phyloP scores from a whole-genome alignment of 2,888 invertebrate species.

The Palloptera scutellata region DNA sequence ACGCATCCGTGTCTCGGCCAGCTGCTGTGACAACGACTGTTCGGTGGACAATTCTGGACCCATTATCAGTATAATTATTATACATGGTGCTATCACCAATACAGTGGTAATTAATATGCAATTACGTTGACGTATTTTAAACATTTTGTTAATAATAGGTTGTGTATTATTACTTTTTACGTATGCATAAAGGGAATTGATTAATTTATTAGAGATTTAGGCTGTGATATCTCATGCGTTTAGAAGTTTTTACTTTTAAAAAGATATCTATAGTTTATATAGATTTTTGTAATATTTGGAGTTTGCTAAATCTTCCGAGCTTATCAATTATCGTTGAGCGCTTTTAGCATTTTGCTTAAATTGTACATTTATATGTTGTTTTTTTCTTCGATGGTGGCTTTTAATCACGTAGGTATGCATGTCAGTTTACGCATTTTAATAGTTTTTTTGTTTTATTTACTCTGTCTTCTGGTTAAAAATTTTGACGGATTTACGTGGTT shows the following conservation, averaged over 20 bases:
- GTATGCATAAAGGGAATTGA: not conserved
- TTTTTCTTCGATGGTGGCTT: too few species aligned
- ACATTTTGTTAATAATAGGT: conserved; percentile 28
- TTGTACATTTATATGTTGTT: too few species aligned
- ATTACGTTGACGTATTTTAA: conserved; percentile 66
- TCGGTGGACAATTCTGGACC: conserved; percentile 72
- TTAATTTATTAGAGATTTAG: not conserved
- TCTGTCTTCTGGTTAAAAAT: too few species aligned
- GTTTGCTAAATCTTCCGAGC: not conserved
- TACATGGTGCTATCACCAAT: conserved; percentile 69
- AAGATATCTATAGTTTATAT: not conserved
- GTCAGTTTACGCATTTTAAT: too few species aligned
- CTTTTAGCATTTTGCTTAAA: too few species aligned
- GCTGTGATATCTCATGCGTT: not conserved
- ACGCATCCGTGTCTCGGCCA: conserved; percentile 80
- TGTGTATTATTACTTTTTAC: not conserved
- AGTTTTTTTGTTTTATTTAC: too few species aligned
- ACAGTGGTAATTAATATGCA: conserved; percentile 68
- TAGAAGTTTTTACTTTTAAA: not conserved
- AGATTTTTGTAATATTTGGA: not conserved
- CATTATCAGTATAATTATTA: conserved; percentile 61
- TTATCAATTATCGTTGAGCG: too few species aligned
- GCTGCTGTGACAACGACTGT: conserved; percentile 72
- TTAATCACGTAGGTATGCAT: too few species aligned
- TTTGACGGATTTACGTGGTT: too few species aligned